phyloP scores from a whole-genome alignment of 1,140 invertebrate species.

The Diuraphis noxia region DNA sequence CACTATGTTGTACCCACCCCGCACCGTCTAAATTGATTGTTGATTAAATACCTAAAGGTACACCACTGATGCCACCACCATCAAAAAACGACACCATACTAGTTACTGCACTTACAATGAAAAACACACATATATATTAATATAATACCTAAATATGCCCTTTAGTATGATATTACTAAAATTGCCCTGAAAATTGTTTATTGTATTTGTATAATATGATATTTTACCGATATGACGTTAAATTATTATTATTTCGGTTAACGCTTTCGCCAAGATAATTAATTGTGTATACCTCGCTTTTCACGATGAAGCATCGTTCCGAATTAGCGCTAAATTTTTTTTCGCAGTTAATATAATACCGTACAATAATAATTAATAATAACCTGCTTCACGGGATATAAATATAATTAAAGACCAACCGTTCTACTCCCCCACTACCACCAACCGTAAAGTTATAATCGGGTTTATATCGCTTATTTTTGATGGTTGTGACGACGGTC shows the following conservation, averaged over 20 bases:
- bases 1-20: not conserved
- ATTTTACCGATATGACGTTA: not conserved
- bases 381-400: not conserved
- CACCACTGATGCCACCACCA: not conserved
- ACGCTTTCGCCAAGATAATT: not conserved
- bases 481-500: not conserved
- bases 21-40: not conserved
- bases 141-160: not conserved
- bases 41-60: conserved; percentile 10
- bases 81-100: not conserved
- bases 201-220: not conserved
- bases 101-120: not conserved
- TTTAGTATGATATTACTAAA: not conserved
- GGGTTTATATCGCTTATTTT: conserved; percentile 6
- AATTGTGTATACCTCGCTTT: not conserved
- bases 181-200: not conserved
- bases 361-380: conserved; percentile 7
- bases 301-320: not conserved
- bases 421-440: not conserved
- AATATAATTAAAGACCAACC: not conserved
- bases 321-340: not conserved
- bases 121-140: not conserved
- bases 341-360: not conserved
- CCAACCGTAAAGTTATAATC: not conserved
- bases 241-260: not conserved